Conservation (phyloP, 1,140 invertebrate genomes). For the Drosophila sp. region DNA sequence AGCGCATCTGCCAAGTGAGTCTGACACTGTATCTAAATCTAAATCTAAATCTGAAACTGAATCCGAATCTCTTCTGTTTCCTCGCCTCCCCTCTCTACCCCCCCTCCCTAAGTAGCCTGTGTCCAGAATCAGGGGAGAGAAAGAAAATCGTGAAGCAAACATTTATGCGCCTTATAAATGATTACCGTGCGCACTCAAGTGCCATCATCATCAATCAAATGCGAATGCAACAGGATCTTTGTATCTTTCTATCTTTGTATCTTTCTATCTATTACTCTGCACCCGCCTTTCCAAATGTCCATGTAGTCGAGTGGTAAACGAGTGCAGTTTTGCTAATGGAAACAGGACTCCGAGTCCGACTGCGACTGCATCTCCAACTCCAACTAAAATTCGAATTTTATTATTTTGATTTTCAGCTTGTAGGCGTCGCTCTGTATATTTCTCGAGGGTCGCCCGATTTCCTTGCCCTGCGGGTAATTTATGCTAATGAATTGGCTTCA, state of each 20-base stretch:
- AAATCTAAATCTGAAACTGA: constrained; percentile 12
- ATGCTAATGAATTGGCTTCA: constrained; percentile 66
- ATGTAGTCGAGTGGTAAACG: constrained; percentile 2
- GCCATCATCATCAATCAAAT: constrained; percentile 71
- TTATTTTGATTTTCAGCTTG: background rate
- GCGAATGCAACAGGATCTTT: constrained; percentile 62
- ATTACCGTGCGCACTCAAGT: constrained; percentile 72
- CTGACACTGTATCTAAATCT: constrained; percentile 36
- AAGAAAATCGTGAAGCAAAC: constrained; percentile 28
- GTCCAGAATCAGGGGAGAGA: constrained; percentile 10
- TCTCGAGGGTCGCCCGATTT: background rate
- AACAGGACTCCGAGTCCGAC: too few relatives aligned
- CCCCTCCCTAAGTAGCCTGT: background rate
- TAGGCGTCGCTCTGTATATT: background rate
- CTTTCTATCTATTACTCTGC: constrained; percentile 1
- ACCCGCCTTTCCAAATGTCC: background rate
- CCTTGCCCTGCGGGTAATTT: constrained; percentile 58
- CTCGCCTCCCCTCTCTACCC: background rate
- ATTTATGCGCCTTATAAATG: constrained; percentile 71
- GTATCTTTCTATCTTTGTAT: constrained; percentile 11
- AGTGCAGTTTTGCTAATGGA: constrained; percentile 38
- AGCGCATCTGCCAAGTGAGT: constrained; percentile 38
- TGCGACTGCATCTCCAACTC: background rate
- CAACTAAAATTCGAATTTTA: background rate
- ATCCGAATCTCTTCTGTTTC: background rate